Percentiles rank a stretch among this genome's conserved stretches.
These are phyloP conservation scores for Prenolepis imparis DNA, from an alignment of 2,888 invertebrate genomes.

Conservation along the genomic window DNA sequence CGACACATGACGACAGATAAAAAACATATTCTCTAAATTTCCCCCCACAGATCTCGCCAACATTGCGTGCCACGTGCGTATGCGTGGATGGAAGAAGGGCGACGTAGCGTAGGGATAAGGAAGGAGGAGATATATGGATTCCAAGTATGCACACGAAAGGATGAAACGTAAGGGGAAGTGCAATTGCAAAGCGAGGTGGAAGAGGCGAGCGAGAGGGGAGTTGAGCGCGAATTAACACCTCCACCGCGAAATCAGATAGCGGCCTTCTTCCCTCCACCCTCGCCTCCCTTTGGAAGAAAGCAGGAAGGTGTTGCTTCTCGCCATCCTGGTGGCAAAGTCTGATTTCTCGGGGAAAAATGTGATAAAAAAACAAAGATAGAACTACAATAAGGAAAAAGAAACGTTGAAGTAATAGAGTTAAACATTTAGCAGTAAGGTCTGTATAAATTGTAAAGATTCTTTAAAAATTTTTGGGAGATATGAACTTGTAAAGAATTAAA, in stretches of 20 bases:
- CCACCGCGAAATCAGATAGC: conserved; percentile 84
- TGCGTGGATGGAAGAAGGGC: conserved; percentile 32
- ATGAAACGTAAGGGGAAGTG: conserved; percentile 48
- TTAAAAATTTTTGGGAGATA: neutral
- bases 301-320: conserved; percentile 53
- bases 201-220: conserved; percentile 61
- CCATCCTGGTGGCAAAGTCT: conserved; percentile 25
- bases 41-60: neutral
- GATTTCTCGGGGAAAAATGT: conserved; percentile 20
- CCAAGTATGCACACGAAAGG: neutral
- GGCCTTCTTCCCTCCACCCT: conserved; percentile 72
- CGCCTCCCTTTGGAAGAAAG: conserved; percentile 62
- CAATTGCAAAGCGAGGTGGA: conserved; percentile 30
- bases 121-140: neutral
- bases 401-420: neutral
- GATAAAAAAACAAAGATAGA: neutral
- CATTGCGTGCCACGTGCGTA: conserved; percentile 51
- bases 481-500: neutral
- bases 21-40: neutral
- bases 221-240: conserved; percentile 85
- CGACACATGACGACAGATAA: neutral
- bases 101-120: conserved; percentile 19
- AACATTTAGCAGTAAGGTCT: neutral
- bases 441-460: neutral
- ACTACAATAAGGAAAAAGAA: neutral